Evolutionary conservation across 2,113 vertebrate genomes (phyloP), one percentile per base, ranked within the genome.

Genomic region (Haemorhous mexicanus): DNA sequence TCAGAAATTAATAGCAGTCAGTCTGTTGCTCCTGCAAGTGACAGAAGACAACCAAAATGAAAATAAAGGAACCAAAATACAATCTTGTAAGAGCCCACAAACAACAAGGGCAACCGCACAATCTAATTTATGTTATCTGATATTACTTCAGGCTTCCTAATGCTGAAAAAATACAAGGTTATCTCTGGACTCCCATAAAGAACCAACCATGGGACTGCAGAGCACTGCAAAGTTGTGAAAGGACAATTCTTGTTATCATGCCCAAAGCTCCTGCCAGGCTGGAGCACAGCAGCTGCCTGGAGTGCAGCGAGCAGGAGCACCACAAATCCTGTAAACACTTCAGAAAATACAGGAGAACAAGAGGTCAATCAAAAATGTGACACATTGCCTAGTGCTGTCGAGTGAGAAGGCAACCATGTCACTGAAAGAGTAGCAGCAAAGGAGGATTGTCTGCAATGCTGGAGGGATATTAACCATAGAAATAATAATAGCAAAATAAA

Each of bases 311-410:
- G 50, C 49, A 2, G 0, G 49, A 83, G 69, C 7, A 24, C 69
- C 82, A 84, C 50, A 44, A 90, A 69, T 66, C 61, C 90, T 90
- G 43, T 89, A 91, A 91, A 93, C 90, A 77, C 78, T 77, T 83
- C 78, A 88, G 72, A 83, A 95, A 52, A 55, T 33, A 84, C 1
- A 0, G 43, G 16, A 93, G 58, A 84, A 73, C 44, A 73, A 70
- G 70, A 91, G 44, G 55, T 77, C 50, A 53, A 24, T 8, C 16
- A 72, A 84, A 93, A 84, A 85, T 9, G 52, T 83, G 47, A 74
- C 52, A 73, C 46, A 70, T 3, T 90, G 59, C 35, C 55, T 83
- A 6, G 11, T 7, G 39, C 52, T 80, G 59, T 74, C 2, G 3
- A 61, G 27, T 72, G 52, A 94, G 73, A 94, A 70, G 37, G 47